Conservation (phyloP, 1,140 invertebrate species). For the Listronotus oregonensis region DNA sequence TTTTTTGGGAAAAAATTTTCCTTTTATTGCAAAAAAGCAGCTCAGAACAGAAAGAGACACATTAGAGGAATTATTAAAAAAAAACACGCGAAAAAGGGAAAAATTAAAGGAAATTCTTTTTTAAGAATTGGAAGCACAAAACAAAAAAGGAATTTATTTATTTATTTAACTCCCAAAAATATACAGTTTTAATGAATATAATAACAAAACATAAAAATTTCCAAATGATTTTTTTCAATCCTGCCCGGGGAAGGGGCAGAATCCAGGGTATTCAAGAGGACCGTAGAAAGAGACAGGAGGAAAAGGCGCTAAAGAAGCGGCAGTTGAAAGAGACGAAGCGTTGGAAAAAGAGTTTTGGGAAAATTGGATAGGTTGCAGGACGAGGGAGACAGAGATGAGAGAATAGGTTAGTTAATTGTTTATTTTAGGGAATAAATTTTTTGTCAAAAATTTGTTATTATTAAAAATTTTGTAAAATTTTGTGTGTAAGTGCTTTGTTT, state of each 20-base stretch:
- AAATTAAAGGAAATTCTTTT: constrained; percentile 97
- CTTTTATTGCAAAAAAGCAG: constrained; percentile 78
- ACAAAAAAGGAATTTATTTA: constrained; percentile 66
- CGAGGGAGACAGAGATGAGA: constrained; percentile 79
- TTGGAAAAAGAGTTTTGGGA: constrained; percentile 84
- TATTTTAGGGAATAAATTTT: too few relatives aligned
- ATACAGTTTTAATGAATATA: neutral
- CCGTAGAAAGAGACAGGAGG: constrained; percentile 73
- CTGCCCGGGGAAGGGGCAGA: constrained; percentile 80
- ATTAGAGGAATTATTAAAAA: constrained; percentile 84
- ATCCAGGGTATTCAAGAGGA: constrained; percentile 73
- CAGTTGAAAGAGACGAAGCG: constrained; percentile 85
- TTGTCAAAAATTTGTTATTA: too few relatives aligned
- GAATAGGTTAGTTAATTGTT: constrained; percentile 63
- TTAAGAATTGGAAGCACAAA: constrained; percentile 93
- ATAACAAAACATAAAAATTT: too few relatives aligned
- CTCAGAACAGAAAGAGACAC: constrained; percentile 84
- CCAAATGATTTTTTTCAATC: constrained; percentile 82
- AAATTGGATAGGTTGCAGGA: constrained; percentile 83
- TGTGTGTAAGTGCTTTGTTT: too few relatives aligned
- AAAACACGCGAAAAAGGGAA: constrained; percentile 95
- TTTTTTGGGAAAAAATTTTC: neutral
- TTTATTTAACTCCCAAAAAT: too few relatives aligned
- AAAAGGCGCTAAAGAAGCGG: constrained; percentile 94
- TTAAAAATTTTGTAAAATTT: neutral